Conservation (phyloP, 1,140 invertebrate species). For the Drosophila simulans region DNA sequence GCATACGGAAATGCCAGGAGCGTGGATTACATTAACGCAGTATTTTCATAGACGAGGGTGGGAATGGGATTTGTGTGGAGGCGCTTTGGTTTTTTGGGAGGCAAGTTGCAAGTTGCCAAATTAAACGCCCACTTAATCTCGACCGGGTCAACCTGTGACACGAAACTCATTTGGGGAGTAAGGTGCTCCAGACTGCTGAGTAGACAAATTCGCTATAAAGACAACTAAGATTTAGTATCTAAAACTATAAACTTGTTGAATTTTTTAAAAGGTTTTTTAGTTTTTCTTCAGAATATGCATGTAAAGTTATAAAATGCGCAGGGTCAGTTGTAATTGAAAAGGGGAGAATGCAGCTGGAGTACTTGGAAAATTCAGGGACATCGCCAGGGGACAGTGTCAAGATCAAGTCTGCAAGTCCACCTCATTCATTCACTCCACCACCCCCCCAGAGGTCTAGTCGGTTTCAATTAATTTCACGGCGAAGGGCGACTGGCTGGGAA, state of each 20-base stretch:
- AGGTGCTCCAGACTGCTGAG: slow-evolving; percentile 22
- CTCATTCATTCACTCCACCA: slow-evolving; percentile 2
- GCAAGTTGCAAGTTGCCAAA: slow-evolving; percentile 66
- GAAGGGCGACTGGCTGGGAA: slow-evolving; percentile 22
- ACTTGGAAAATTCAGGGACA: slow-evolving; percentile 73
- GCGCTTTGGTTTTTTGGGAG: slow-evolving; percentile 12
- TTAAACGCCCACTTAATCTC: slow-evolving; percentile 83
- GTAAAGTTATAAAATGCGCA: no score
- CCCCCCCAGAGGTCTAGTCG: slow-evolving; percentile 60
- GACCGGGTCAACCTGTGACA: slow-evolving; percentile 78
- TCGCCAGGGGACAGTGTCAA: slow-evolving; percentile 62
- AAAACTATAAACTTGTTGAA: not conserved
- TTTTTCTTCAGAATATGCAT: not conserved
- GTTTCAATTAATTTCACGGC: slow-evolving; percentile 77
- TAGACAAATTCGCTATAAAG: slow-evolving; percentile 22
- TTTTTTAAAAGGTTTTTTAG: not conserved
- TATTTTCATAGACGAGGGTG: slow-evolving; percentile 49
- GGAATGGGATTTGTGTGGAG: slow-evolving; percentile 5
- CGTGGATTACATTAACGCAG: slow-evolving; percentile 79
- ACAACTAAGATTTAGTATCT: not conserved
- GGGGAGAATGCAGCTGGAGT: slow-evolving; percentile 7
- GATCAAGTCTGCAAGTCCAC: slow-evolving; percentile 58
- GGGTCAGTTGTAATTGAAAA: not conserved
- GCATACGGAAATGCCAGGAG: slow-evolving; percentile 46
- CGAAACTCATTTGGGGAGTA: slow-evolving; percentile 67